phyloP scores from a whole-genome alignment of 2,888 invertebrate species.

The Trilocha varians region DNA sequence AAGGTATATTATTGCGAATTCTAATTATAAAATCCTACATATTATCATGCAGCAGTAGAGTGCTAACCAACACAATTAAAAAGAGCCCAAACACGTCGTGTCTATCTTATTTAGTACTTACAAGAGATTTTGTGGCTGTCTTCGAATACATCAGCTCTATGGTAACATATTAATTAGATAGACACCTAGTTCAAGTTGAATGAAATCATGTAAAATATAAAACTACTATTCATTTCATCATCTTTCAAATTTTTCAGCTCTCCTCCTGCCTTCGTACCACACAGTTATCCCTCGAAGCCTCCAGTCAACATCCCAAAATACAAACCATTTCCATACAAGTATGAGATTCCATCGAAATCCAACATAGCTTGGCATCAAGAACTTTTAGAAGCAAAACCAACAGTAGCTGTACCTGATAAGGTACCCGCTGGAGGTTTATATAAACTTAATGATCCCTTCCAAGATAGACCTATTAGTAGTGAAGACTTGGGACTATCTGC shows the following conservation, averaged over 20 bases:
- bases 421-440: conserved; percentile 55
- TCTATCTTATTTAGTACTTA: too few species aligned
- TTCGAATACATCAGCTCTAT: too few species aligned
- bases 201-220: too few species aligned
- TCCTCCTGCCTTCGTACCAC: conserved; percentile 21
- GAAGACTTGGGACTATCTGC: conserved; percentile 34
- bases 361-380: conserved; percentile 34
- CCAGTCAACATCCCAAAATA: conserved; percentile 24
- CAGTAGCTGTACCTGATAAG: conserved; percentile 35
- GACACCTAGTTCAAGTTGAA: too few species aligned
- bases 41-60: not conserved
- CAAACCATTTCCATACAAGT: conserved; percentile 42
- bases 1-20: not conserved
- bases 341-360: conserved; percentile 33
- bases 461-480: conserved; percentile 25
- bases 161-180: too few species aligned
- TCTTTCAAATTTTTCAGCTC: conserved; percentile 24
- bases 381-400: conserved; percentile 38
- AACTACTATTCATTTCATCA: too few species aligned
- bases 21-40: too few species aligned
- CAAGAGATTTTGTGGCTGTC: too few species aligned
- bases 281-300: conserved; percentile 30
- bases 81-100: too few species aligned
- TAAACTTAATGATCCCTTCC: conserved; percentile 39
- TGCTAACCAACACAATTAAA: too few species aligned